These are phyloP conservation scores for Neelides sp. DNA, from an alignment of 1,140 invertebrate species.

Conservation along the genomic window DNA sequence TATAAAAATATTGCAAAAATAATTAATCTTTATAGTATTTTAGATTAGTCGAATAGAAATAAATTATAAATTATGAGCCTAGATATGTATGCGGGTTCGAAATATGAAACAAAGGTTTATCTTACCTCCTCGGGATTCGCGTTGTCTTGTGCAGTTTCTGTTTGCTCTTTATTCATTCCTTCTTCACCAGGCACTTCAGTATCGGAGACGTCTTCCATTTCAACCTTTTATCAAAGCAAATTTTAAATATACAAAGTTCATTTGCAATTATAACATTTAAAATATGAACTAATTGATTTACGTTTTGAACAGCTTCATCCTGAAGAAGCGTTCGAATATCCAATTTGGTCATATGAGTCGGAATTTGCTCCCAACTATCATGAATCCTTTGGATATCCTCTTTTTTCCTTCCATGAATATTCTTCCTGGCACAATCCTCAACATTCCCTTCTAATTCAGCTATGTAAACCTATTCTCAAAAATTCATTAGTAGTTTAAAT, in stretches of 20 bases:
- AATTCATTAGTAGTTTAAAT: neutral
- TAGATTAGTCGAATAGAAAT: too few species aligned
- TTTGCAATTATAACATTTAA: neutral
- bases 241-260: neutral
- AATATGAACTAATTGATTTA: constrained; percentile 33
- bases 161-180: constrained; percentile 1
- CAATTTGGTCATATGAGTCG: constrained; percentile 49
- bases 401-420: constrained; percentile 66
- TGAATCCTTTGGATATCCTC: constrained; percentile 66
- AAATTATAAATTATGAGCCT: too few species aligned
- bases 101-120: too few species aligned
- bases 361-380: constrained; percentile 63
- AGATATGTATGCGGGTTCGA: too few species aligned
- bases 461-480: constrained; percentile 71
- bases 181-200: constrained; percentile 7
- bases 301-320: constrained; percentile 56
- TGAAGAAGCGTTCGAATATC: constrained; percentile 71
- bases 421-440: constrained; percentile 60
- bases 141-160: neutral
- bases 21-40: too few species aligned
- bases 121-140: neutral
- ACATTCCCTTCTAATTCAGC: constrained; percentile 73
- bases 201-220: constrained; percentile 31
- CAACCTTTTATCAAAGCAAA: constrained; percentile 18
- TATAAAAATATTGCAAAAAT: too few species aligned